Evolutionary conservation across 2,888 invertebrate genomes (phyloP).

Genomic region (Leucozona laternaria): DNA sequence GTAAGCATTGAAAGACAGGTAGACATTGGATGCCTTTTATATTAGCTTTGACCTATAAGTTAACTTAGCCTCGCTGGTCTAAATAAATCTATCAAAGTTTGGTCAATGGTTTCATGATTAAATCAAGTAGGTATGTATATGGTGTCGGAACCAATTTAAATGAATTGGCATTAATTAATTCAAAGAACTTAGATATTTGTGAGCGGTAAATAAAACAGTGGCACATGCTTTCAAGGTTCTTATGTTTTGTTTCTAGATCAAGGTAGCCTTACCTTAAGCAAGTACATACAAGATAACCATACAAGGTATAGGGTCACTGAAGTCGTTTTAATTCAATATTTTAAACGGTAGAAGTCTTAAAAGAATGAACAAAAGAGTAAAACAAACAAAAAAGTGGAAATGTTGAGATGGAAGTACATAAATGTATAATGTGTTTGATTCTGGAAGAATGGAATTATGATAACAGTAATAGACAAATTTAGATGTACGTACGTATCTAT

Average conservation of each 20-base stretch:
- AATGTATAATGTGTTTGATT: no score
- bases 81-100: constrained; percentile 23
- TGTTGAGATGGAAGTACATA: not conserved
- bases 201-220: not conserved
- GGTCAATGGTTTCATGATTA: constrained; percentile 13
- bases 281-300: not conserved
- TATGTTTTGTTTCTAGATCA: constrained; percentile 41
- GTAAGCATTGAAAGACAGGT: not conserved
- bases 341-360: not conserved
- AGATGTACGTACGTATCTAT: no score
- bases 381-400: not conserved
- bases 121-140: not conserved
- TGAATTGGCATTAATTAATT: constrained; percentile 24
- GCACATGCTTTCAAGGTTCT: constrained; percentile 33
- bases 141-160: constrained; percentile 4
- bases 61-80: constrained; percentile 12
- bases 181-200: constrained; percentile 38
- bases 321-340: not conserved
- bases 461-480: no score
- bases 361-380: not conserved
- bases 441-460: no score
- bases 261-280: constrained; percentile 9
- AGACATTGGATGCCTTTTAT: not conserved
- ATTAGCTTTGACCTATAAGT: constrained; percentile 22
- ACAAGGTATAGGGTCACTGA: not conserved